Conservation (phyloP, 2,797 vertebrate species). For the Sebastolobus altivelis region DNA sequence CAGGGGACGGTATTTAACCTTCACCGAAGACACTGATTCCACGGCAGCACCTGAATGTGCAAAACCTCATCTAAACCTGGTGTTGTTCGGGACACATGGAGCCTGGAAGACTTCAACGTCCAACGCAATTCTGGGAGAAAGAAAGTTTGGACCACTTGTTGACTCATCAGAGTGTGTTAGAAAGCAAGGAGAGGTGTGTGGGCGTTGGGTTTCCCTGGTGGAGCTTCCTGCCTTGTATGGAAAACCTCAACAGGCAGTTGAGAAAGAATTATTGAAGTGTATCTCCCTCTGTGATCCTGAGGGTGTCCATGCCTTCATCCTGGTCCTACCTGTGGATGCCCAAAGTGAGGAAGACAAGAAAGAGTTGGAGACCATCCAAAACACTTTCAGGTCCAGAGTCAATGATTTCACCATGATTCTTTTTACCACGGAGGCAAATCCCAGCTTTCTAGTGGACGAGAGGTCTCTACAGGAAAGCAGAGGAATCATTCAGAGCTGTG, state of each 20-base stretch:
- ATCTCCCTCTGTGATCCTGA: slow-evolving; percentile 32
- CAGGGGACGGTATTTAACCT: slow-evolving; percentile 15
- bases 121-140: slow-evolving; percentile 16
- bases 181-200: slow-evolving; percentile 19
- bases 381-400: slow-evolving; percentile 19
- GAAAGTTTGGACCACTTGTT: not conserved
- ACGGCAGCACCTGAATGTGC: too few species aligned
- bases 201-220: slow-evolving; percentile 29
- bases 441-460: not conserved
- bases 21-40: not conserved
- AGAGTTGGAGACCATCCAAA: slow-evolving; percentile 56
- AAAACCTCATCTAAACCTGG: slow-evolving; percentile 33
- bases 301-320: slow-evolving; percentile 55
- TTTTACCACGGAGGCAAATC: slow-evolving; percentile 7
- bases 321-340: slow-evolving; percentile 41
- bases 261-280: not conserved
- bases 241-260: not conserved
- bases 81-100: slow-evolving; percentile 37
- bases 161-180: slow-evolving; percentile 7
- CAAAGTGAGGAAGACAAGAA: slow-evolving; percentile 52
- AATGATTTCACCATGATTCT: slow-evolving; percentile 37
- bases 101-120: slow-evolving; percentile 14
- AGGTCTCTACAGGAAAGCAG: not conserved
- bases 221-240: slow-evolving; percentile 41
- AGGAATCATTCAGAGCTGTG: slow-evolving; percentile 4